Evolutionary conservation across 2,797 vertebrate genomes (phyloP).

Genomic region (Gadopsis bispinosus): DNA sequence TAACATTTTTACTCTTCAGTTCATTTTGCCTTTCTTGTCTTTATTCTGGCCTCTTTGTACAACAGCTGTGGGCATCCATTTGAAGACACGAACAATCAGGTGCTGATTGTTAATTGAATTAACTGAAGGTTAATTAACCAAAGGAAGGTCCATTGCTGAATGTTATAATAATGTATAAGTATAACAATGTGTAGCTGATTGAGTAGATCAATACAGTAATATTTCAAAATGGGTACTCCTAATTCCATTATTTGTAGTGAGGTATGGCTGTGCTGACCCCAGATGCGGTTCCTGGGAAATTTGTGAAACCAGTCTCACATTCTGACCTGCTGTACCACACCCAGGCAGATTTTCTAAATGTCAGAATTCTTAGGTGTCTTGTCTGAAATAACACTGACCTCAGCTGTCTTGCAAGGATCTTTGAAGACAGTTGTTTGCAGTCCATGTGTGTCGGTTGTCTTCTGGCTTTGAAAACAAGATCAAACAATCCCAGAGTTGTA

Average conservation of each 20-base stretch:
- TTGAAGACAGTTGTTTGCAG: neutral
- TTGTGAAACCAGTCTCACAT: neutral
- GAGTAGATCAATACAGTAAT: too few relatives aligned
- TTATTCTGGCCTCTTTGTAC: neutral
- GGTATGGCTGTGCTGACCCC: neutral
- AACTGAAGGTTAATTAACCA: neutral
- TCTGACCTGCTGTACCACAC: constrained; percentile 7
- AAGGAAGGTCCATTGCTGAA: neutral
- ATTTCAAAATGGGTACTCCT: neutral
- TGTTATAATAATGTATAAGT: neutral
- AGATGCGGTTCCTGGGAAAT: constrained; percentile 15
- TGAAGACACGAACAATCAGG: neutral
- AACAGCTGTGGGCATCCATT: neutral
- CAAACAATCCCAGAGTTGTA: neutral
- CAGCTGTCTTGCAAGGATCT: constrained; percentile 6
- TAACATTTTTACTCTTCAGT: neutral
- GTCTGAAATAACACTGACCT: constrained; percentile 12
- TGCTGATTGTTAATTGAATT: neutral
- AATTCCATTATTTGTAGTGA: neutral
- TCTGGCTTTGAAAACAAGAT: neutral
- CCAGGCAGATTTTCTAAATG: constrained; percentile 32
- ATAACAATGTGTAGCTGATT: too few relatives aligned
- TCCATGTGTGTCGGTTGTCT: neutral
- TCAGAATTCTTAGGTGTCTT: constrained; percentile 25
- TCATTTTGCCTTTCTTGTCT: neutral